Percentiles rank a stretch among this genome's conserved stretches.
These are phyloP conservation scores for Brachyistius frenatus DNA, from an alignment of 2,113 vertebrate species.

Conservation along the genomic window DNA sequence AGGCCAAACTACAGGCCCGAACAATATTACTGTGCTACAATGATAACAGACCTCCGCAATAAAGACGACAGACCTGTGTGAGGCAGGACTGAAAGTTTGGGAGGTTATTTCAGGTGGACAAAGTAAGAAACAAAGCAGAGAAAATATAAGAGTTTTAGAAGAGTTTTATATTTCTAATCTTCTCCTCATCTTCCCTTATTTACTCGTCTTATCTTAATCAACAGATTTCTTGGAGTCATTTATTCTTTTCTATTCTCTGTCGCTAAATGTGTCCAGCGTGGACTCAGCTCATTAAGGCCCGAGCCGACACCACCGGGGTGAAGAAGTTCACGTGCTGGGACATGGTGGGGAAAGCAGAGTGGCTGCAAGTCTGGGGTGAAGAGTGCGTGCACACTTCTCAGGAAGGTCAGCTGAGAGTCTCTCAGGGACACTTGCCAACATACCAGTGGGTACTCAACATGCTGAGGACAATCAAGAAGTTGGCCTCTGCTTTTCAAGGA, in stretches of 20 bases:
- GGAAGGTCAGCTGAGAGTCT: constrained; percentile 55
- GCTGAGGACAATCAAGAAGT: constrained; percentile 52
- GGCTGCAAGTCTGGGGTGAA: not conserved
- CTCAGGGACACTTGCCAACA: constrained; percentile 55
- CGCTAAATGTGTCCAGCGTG: constrained; percentile 11
- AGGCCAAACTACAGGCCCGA: constrained; percentile 4
- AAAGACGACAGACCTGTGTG: not conserved
- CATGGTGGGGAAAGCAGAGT: constrained; percentile 37
- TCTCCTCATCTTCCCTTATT: too few species aligned
- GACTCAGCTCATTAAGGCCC: constrained; percentile 18
- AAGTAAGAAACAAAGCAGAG: constrained; percentile 20
- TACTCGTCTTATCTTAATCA: constrained; percentile 19
- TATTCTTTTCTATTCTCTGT: not conserved
- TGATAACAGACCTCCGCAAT: constrained; percentile 45
- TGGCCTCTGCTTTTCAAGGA: constrained; percentile 37
- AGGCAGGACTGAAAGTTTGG: too few species aligned
- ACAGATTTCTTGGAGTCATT: constrained; percentile 13
- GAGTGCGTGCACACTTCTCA: constrained; percentile 16
- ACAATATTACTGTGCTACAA: constrained; percentile 41
- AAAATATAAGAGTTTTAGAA: not conserved
- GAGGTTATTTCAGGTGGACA: constrained; percentile 29
- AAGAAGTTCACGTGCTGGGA: constrained; percentile 16
- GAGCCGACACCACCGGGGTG: not conserved
- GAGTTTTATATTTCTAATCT: too few species aligned
- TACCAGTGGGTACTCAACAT: constrained; percentile 31